A percentile compares a stretch with the other conserved stretches of the same genome.
Evolutionary conservation across 2,888 invertebrate species (phyloP).

Genomic region (Stenoptilia bipunctidactyla): DNA sequence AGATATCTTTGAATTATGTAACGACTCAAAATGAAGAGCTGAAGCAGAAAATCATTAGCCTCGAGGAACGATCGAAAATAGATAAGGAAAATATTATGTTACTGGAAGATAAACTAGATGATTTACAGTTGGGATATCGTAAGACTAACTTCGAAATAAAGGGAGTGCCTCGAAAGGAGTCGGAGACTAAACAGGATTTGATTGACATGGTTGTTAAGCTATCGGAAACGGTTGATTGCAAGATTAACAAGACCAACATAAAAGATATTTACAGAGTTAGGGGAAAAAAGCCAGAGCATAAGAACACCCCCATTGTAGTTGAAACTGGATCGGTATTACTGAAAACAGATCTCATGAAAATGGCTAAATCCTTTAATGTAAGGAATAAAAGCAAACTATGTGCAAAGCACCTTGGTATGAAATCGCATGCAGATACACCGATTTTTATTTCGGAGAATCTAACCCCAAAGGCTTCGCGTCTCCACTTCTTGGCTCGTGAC

Average conservation of each 20-base stretch:
- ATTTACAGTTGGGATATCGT: slow-evolving; percentile 2
- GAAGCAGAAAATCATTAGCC: slow-evolving; percentile 2
- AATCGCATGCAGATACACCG: background rate
- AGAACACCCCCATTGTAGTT: too few relatives aligned
- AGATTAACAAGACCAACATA: background rate
- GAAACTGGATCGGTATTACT: slow-evolving; percentile 3
- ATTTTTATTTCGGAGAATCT: too few relatives aligned
- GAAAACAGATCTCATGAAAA: slow-evolving; percentile 3
- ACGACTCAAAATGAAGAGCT: slow-evolving; percentile 6
- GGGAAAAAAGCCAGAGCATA: too few relatives aligned
- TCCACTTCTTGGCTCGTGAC: too few relatives aligned
- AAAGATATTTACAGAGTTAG: background rate
- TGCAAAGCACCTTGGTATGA: slow-evolving; percentile 7
- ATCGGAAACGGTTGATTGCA: background rate
- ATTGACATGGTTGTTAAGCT: slow-evolving; percentile 4
- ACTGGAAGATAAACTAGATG: slow-evolving; percentile 7
- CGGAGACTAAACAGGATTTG: slow-evolving; percentile 5
- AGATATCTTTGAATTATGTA: slow-evolving; percentile 2
- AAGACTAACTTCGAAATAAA: slow-evolving; percentile 8
- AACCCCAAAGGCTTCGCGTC: too few relatives aligned
- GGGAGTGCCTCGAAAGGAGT: slow-evolving; percentile 2
- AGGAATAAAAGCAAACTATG: slow-evolving; percentile 6
- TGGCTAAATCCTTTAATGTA: slow-evolving; percentile 5
- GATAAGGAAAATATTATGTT: slow-evolving; percentile 4
- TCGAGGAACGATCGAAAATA: slow-evolving; percentile 4